Base-by-base conservation (phyloP, 2,113 vertebrate genomes). In the Rhinoderma darwinii region DNA sequence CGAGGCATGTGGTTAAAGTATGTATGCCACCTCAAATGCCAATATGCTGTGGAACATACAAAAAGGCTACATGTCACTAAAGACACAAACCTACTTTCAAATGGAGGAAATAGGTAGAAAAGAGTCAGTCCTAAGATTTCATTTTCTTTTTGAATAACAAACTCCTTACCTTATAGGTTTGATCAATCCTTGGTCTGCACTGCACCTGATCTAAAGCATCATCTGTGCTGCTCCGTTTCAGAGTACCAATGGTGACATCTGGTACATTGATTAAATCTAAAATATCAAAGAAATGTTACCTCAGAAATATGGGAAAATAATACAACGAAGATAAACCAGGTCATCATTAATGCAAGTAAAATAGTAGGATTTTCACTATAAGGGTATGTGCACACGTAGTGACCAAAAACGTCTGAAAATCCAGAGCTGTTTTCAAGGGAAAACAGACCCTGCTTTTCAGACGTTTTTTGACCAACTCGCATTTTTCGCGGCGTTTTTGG, bases 231-330 rank as follows among this genome's bases (percentile, higher is more conserved):
- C 94, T 95, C 78, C 94, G 93, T 91, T 93, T 95, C 89, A 95
- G 89, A 87, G 89, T 92, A 81, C 92, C 89, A 86, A 92, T 89
- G 9, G 93, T 89, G 87, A 95, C 84, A 50, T 95, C 94, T 50
- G 95, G 95, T 41, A 96, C 95, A 1, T 94, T 94, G 89, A 91
- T 94, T 79, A 96, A 95, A 89, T 95, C 95, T 96, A 70, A 73
- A 90, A 87, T 89, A 87, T 81, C 14, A 18, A 88, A 91, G 80
- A 25, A 30, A 82, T 43, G n/a, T n/a, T n/a, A n/a, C n/a, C n/a
- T n/a, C n/a, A n/a, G n/a, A n/a, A n/a, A n/a, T n/a, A n/a, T n/a
- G n/a, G n/a, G n/a, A n/a, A n/a, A n/a, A n/a, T n/a, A n/a, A n/a
- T n/a, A n/a, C n/a, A n/a, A n/a, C n/a, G n/a, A n/a, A n/a, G n/a